Base-by-base conservation (phyloP, 2,113 vertebrate species). In the Ornithorhynchus anatinus region DNA sequence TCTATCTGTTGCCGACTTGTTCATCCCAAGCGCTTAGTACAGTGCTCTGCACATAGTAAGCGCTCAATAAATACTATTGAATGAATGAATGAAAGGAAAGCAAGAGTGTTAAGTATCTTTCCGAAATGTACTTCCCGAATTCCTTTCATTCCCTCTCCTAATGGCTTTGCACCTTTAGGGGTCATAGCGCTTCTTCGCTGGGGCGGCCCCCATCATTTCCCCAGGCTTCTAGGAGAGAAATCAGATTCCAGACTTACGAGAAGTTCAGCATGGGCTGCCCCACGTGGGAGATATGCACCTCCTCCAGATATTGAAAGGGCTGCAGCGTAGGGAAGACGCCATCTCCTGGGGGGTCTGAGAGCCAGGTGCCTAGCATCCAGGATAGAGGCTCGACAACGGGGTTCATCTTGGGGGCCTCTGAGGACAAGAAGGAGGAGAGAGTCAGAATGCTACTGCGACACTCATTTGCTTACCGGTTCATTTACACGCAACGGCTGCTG, bases 311-410 rank as follows among this genome's bases (percentile, higher is more conserved):
- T 54, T 69, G 92, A 86, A 97, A 99, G 33, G 96, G 95, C 57
- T 94, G 90, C 68, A 96, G 95, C 1, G 94, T 84, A 1, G 96
- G 94, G 75, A 94, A 98, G 61, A 89, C 92, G 27, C 95, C 95
- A 0, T 95, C 92, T 2, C 97, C 97, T 0, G 95, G 96, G 0
- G 95, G 93, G 33, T 97, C 96, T 1, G 94, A 95, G 61, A 96
- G 92, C 97, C 97, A 99, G 57, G 93, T 94, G 38, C 97, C 97
- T 86, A 99, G 86, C 82, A 99, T 96, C 97, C 97, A 99, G 59
- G 96, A 96, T 7, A 99, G 89, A 5, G 96, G 93, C 19, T 94
- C 89, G 77, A 95, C 65, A 36, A 88, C 88, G 0, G 93, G 86
- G 65, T 93, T 97, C 92, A 97, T 78, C 78, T 76, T 84, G 20